Evolutionary conservation across 2,888 invertebrate species (phyloP).

Genomic region (Gasteruption jaculator): DNA sequence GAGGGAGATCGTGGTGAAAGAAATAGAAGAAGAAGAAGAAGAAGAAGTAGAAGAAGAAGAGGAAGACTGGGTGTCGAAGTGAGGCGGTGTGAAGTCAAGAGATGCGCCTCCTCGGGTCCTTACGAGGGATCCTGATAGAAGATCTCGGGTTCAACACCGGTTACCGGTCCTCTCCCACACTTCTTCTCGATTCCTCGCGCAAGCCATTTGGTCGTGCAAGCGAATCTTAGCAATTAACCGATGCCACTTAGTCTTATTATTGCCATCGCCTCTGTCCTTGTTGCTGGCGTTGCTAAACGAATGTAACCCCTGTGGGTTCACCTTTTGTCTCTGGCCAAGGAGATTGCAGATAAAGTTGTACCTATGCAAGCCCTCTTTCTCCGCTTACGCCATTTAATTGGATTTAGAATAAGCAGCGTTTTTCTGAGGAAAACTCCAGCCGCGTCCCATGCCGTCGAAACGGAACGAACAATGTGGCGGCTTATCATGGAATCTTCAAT

Average conservation of each 20-base stretch:
- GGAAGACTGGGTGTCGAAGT: conserved; percentile 16
- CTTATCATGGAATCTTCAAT: no score
- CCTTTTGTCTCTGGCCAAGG: no score
- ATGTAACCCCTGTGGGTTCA: conserved; percentile 22
- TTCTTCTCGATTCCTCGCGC: conserved; percentile 19
- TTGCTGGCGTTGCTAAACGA: conserved; percentile 19
- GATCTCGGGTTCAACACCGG: conserved; percentile 30
- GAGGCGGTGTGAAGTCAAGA: conserved; percentile 27
- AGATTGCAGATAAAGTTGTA: no score
- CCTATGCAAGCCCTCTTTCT: no score
- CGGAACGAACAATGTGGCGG: no score
- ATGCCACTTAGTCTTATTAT: conserved; percentile 37
- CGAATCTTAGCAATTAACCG: conserved; percentile 42
- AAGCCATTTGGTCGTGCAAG: conserved; percentile 26
- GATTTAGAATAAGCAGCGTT: no score
- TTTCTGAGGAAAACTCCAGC: no score
- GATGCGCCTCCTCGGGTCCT: conserved; percentile 20
- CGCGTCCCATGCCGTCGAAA: no score
- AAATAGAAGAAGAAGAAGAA: conserved; percentile 14
- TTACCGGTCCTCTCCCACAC: conserved; percentile 19
- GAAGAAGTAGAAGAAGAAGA: conserved; percentile 19
- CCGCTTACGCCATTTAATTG: no score
- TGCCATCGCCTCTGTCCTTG: conserved; percentile 13
- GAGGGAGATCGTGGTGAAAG: conserved; percentile 22
- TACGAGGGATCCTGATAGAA: conserved; percentile 28